A percentile compares a stretch with the other conserved stretches of the same genome.
These are phyloP conservation scores for Lasioglossum leucozonium DNA, from an alignment of 2,888 invertebrate species.

Conservation along the genomic window DNA sequence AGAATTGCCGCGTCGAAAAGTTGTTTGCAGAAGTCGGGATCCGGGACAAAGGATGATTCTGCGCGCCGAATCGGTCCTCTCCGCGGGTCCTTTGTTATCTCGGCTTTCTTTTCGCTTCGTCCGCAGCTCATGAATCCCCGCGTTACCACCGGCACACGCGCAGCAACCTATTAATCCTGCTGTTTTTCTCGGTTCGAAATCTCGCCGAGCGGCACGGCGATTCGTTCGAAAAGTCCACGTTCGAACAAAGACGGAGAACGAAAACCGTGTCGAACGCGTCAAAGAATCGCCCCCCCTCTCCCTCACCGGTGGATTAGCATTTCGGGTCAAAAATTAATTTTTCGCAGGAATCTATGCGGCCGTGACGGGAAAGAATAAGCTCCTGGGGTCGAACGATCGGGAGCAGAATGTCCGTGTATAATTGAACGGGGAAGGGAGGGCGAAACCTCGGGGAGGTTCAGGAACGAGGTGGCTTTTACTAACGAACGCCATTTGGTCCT, in stretches of 20 bases:
- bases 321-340: not conserved
- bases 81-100: constrained; percentile 32
- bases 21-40: constrained; percentile 52
- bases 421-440: constrained; percentile 58
- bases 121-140: constrained; percentile 31
- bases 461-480: constrained; percentile 72
- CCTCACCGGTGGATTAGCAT: not conserved
- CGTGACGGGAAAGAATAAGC: constrained; percentile 5
- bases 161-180: constrained; percentile 26
- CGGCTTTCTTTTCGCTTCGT: constrained; percentile 33
- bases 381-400: constrained; percentile 35
- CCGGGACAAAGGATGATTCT: constrained; percentile 55
- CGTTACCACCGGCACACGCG: not conserved
- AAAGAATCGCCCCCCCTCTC: too few relatives aligned
- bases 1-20: constrained; percentile 57
- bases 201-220: not conserved
- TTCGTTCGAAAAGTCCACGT: constrained; percentile 32
- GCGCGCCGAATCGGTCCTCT: constrained; percentile 11
- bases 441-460: constrained; percentile 34
- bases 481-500: constrained; percentile 72
- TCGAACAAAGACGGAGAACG: not conserved
- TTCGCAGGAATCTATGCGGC: not conserved
- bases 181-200: constrained; percentile 15
- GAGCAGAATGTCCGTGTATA: constrained; percentile 58
- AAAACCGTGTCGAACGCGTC: not conserved